These are phyloP conservation scores for Heliothis virescens DNA, from an alignment of 1,140 invertebrate genomes.

Conservation along the genomic window DNA sequence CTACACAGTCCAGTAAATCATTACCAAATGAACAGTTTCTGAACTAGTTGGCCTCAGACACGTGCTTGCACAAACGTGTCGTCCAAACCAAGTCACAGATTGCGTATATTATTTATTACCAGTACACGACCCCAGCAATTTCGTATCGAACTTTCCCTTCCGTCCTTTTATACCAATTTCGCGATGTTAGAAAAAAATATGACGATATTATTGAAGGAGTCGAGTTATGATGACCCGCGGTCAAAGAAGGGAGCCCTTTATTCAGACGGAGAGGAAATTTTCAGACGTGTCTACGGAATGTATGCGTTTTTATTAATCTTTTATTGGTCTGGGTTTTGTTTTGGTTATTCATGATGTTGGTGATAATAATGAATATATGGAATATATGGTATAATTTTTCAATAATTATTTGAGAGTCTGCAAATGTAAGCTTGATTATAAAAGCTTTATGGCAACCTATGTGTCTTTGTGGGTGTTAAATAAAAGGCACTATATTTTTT, in stretches of 20 bases:
- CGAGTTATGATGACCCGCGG: constrained; percentile 68
- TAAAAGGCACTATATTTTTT: no score
- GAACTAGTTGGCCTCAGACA: constrained; percentile 9
- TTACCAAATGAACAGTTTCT: constrained; percentile 16
- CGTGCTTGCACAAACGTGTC: constrained; percentile 16
- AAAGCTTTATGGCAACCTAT: no score
- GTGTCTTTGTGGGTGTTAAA: no score
- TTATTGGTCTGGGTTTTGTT: constrained; percentile 30
- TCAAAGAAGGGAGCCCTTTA: constrained; percentile 76
- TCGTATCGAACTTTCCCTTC: constrained; percentile 76
- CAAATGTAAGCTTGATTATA: no score
- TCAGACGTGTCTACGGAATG: constrained; percentile 13
- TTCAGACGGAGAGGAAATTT: constrained; percentile 65
- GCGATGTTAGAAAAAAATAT: constrained; percentile 82
- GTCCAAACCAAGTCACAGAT: constrained; percentile 63
- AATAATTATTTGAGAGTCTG: background rate
- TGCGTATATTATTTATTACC: constrained; percentile 82
- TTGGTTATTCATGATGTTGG: background rate
- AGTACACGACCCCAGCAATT: constrained; percentile 77
- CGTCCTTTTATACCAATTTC: constrained; percentile 79
- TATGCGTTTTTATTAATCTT: constrained; percentile 34
- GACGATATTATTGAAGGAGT: constrained; percentile 81
- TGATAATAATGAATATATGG: background rate
- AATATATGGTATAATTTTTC: background rate
- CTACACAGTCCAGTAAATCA: constrained; percentile 17